phyloP scores from a whole-genome alignment of 2,797 vertebrate genomes.

The Pseudotriccus pelzelni region DNA sequence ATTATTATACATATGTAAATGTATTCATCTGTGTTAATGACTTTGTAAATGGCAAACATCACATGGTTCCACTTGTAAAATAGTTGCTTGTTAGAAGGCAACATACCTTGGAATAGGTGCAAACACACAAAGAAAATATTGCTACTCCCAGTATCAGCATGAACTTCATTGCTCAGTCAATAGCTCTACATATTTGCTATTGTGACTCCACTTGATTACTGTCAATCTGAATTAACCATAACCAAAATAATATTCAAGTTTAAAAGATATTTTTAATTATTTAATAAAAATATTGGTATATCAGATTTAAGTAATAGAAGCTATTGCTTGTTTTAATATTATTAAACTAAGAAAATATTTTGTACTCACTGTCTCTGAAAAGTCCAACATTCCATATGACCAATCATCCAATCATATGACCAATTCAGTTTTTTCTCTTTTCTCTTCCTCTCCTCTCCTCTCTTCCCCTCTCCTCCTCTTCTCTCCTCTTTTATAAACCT shows the following conservation, averaged over 20 bases:
- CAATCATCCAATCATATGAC: neutral
- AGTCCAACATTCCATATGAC: neutral
- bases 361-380: neutral
- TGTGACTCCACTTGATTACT: neutral
- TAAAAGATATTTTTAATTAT: neutral
- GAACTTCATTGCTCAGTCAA: neutral
- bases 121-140: neutral
- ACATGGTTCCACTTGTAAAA: neutral
- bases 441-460: too few species aligned
- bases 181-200: neutral
- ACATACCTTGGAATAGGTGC: neutral
- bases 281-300: neutral
- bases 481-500: neutral
- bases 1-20: neutral
- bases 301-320: neutral
- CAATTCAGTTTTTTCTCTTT: neutral
- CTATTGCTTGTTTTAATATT: neutral
- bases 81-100: neutral
- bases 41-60: neutral
- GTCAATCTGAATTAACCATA: neutral
- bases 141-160: neutral
- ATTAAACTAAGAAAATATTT: neutral
- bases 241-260: neutral
- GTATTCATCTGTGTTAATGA: neutral
- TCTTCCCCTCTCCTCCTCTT: too few species aligned